These are phyloP conservation scores for Dendrocopos noguchii DNA, from an alignment of 2,113 vertebrate genomes.

Conservation along the genomic window DNA sequence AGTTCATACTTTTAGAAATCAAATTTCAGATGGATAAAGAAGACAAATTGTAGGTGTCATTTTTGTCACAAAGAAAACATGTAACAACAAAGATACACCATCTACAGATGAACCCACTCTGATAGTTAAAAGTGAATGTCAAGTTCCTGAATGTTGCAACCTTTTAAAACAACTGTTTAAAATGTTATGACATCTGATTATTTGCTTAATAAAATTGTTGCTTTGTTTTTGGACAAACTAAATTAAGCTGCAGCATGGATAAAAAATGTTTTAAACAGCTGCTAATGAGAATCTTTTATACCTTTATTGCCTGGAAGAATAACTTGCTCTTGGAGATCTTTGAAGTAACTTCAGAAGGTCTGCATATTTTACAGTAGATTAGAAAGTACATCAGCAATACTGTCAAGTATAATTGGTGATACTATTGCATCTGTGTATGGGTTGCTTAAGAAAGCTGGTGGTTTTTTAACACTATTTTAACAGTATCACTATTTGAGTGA, in stretches of 20 bases:
- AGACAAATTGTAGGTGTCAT: background rate
- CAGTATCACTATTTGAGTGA: rapidly evolving
- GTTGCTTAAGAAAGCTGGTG: background rate
- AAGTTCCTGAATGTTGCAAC: background rate
- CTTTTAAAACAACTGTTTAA: background rate
- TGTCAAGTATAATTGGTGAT: background rate
- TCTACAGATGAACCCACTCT: background rate
- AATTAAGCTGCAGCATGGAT: background rate
- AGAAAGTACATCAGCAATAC: background rate
- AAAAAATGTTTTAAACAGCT: background rate
- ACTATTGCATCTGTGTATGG: background rate
- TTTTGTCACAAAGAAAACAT: background rate
- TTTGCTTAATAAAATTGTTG: background rate
- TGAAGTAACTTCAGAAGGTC: background rate
- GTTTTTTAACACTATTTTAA: background rate
- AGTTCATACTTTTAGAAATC: background rate
- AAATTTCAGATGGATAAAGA: background rate
- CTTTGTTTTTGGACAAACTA: background rate
- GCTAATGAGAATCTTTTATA: background rate
- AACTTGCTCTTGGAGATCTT: background rate
- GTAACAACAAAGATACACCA: background rate
- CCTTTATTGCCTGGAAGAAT: background rate
- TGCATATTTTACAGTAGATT: background rate
- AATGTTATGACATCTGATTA: background rate
- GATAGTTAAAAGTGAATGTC: background rate